Conservation (phyloP, 1,140 invertebrate genomes). For the Nasonia vitripennis region DNA sequence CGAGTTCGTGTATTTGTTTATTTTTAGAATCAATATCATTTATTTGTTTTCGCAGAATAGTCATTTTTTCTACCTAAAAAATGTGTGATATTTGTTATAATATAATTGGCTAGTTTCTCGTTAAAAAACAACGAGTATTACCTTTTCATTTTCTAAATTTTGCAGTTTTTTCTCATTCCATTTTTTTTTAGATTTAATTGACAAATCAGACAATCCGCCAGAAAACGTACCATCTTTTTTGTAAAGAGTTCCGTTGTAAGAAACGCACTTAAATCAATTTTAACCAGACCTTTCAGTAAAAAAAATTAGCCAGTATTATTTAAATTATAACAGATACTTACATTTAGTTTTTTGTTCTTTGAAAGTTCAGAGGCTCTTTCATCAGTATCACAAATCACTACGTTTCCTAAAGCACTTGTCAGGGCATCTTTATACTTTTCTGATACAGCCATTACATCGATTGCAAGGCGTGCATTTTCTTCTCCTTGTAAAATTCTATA, state of each 20-base stretch:
- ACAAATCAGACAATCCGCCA: constrained; percentile 92
- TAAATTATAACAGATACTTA: constrained; percentile 62
- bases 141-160: constrained; percentile 32
- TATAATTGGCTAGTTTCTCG: neutral
- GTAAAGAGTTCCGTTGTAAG: constrained; percentile 97
- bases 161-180: constrained; percentile 34
- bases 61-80: constrained; percentile 1
- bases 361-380: constrained; percentile 94
- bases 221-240: constrained; percentile 97
- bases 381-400: constrained; percentile 94
- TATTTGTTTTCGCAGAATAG: neutral
- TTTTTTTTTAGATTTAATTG: constrained; percentile 58
- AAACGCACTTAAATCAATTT: constrained; percentile 81
- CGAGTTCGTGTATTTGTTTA: neutral
- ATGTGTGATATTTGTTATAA: neutral
- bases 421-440: constrained; percentile 86
- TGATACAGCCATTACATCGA: constrained; percentile 94
- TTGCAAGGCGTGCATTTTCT: constrained; percentile 92
- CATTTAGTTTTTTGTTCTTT: constrained; percentile 83
- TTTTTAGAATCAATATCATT: neutral
- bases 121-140: neutral
- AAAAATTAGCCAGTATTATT: neutral
- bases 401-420: constrained; percentile 90
- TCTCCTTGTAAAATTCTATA: constrained; percentile 89
- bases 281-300: neutral